phyloP scores from a whole-genome alignment of 2,888 invertebrate species.

The Cyrtodaria siliqua region DNA sequence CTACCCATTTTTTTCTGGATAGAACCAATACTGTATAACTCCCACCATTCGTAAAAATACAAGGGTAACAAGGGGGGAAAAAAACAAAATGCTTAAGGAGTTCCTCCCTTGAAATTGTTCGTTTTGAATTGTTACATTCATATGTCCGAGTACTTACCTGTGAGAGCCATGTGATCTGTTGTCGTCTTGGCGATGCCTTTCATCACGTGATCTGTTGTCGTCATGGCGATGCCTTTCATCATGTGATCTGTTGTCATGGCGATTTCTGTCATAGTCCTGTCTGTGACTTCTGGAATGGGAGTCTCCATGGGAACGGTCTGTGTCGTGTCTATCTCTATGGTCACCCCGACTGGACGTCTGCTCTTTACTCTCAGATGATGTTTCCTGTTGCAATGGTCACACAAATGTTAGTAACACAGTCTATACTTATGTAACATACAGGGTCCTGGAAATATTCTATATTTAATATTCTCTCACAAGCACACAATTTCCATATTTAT shows the following conservation, averaged over 20 bases:
- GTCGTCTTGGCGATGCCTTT: background rate
- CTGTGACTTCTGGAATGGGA: background rate
- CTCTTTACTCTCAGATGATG: background rate
- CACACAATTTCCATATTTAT: too few species aligned
- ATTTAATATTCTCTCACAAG: too few species aligned
- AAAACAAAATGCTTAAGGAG: too few species aligned
- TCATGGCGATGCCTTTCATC: constrained; percentile 15
- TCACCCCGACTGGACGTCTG: background rate
- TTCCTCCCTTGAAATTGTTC: too few species aligned
- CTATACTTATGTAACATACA: too few species aligned
- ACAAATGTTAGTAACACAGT: too few species aligned
- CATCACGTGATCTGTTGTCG: background rate
- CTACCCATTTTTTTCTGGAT: too few species aligned
- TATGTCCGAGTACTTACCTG: background rate
- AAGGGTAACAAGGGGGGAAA: too few species aligned
- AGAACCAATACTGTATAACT: too few species aligned
- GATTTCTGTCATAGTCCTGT: constrained; percentile 1
- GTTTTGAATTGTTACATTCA: too few species aligned
- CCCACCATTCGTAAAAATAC: too few species aligned
- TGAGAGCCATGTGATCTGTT: constrained; percentile 18
- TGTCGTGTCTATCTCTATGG: background rate
- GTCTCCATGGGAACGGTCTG: background rate
- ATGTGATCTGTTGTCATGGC: constrained; percentile 19
- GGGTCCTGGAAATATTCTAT: too few species aligned
- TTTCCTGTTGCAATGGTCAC: constrained; percentile 1